These are phyloP conservation scores for Tetraodon nigroviridis DNA, from an alignment of 2,113 vertebrate species.

Conservation along the genomic window DNA sequence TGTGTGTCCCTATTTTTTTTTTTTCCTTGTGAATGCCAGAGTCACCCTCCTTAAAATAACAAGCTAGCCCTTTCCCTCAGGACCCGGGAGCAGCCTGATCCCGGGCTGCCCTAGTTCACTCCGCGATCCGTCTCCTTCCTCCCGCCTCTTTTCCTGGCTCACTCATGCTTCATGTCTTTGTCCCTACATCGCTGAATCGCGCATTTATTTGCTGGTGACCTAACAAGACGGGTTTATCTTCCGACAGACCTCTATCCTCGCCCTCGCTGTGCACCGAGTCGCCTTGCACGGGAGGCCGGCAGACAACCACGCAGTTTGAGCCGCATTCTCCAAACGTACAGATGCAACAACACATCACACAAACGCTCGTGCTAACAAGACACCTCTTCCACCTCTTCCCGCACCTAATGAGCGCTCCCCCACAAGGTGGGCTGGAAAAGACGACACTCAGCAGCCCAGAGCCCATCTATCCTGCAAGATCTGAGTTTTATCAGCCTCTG, in stretches of 20 bases:
- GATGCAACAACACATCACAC: constrained; percentile 8
- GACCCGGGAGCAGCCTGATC: constrained; percentile 64
- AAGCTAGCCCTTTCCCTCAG: constrained; percentile 63
- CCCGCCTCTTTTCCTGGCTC: constrained; percentile 9
- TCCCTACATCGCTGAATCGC: constrained; percentile 38
- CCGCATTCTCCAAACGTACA: constrained; percentile 19
- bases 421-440: constrained; percentile 52
- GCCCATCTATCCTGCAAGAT: constrained; percentile 33
- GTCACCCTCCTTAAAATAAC: constrained; percentile 76
- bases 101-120: constrained; percentile 69
- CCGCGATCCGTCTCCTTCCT: constrained; percentile 52
- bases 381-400: constrained; percentile 37
- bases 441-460: constrained; percentile 49
- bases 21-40: constrained; percentile 55
- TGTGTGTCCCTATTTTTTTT: constrained; percentile 35
- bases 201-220: constrained; percentile 37
- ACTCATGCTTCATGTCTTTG: constrained; percentile 13
- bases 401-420: constrained; percentile 55
- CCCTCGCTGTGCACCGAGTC: background rate
- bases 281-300: constrained; percentile 2
- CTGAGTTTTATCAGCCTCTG: constrained; percentile 54
- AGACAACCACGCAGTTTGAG: constrained; percentile 6
- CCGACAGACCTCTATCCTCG: constrained; percentile 11
- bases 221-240: constrained; percentile 42
- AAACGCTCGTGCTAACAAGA: constrained; percentile 33